phyloP scores from a whole-genome alignment of 1,140 invertebrate species.

The Adelges cooleyi region DNA sequence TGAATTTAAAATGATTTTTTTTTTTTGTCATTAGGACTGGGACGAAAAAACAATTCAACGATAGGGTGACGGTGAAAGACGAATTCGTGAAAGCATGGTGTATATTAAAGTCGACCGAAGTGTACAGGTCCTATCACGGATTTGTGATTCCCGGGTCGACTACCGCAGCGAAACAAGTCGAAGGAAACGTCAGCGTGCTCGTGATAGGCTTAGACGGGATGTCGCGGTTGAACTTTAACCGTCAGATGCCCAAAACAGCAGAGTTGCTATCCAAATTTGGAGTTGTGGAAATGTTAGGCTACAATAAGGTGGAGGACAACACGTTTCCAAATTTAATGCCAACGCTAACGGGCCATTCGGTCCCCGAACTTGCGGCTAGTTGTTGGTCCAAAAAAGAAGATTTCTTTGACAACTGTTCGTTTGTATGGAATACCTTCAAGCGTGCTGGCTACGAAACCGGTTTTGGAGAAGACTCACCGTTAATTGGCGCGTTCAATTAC shows the following conservation, averaged over 20 bases:
- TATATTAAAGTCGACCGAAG: not conserved
- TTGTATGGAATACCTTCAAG: slow-evolving; percentile 47
- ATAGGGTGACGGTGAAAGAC: slow-evolving; percentile 20
- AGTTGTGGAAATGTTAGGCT: slow-evolving; percentile 39
- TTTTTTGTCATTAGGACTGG: not conserved
- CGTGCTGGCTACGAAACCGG: slow-evolving; percentile 41
- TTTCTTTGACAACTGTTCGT: slow-evolving; percentile 48
- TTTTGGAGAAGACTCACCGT: slow-evolving; percentile 39
- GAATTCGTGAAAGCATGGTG: slow-evolving; percentile 34
- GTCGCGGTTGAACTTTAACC: slow-evolving; percentile 45
- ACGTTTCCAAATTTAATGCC: slow-evolving; percentile 41
- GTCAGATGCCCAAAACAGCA: slow-evolving; percentile 44
- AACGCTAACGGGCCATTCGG: slow-evolving; percentile 35
- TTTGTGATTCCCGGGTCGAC: slow-evolving; percentile 32
- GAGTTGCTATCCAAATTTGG: slow-evolving; percentile 38
- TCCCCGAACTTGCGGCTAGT: slow-evolving; percentile 33
- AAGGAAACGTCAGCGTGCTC: slow-evolving; percentile 42
- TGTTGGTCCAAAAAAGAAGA: slow-evolving; percentile 33
- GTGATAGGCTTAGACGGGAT: slow-evolving; percentile 55
- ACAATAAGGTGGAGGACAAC: slow-evolving; percentile 41
- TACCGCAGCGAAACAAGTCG: slow-evolving; percentile 36
- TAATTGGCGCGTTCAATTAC: slow-evolving; percentile 40
- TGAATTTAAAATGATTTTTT: not conserved
- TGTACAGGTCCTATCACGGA: slow-evolving; percentile 36
- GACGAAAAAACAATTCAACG: not conserved